Percentiles rank a stretch among this genome's conserved stretches.
Conservation (phyloP, 2,888 invertebrate genomes). For the Laspeyria flexula region DNA sequence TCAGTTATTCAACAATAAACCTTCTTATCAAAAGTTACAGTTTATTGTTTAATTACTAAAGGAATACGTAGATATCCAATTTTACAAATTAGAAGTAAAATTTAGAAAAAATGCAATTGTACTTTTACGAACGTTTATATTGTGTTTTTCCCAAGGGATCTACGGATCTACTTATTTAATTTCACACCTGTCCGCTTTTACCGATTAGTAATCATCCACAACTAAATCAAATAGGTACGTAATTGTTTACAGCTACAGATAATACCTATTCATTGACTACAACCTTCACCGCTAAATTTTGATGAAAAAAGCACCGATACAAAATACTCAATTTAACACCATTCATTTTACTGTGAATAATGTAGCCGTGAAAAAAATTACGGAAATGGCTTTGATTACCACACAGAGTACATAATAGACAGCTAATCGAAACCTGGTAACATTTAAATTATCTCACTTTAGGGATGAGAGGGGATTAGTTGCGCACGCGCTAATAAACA, state of each 20-base stretch:
- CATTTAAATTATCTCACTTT: constrained; percentile 57
- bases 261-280: constrained; percentile 14
- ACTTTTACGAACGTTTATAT: too few species aligned
- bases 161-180: too few species aligned
- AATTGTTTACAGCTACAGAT: constrained; percentile 30
- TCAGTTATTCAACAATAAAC: too few species aligned
- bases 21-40: too few species aligned
- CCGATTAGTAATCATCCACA: constrained; percentile 25
- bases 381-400: constrained; percentile 67
- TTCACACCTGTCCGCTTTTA: background rate
- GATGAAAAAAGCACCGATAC: constrained; percentile 55
- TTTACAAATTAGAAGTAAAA: too few species aligned
- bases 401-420: constrained; percentile 58
- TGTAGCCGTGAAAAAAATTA: constrained; percentile 55
- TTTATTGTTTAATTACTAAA: too few species aligned
- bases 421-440: constrained; percentile 47
- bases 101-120: too few species aligned
- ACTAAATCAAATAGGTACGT: constrained; percentile 3
- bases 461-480: constrained; percentile 67
- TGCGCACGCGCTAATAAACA: constrained; percentile 77
- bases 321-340: constrained; percentile 74
- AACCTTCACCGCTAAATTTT: constrained; percentile 40
- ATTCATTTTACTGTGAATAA: constrained; percentile 60
- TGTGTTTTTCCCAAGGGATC: too few species aligned
- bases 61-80: too few species aligned